Evolutionary conservation across 2,113 vertebrate genomes (phyloP), one percentile per base, ranked within the genome.

Genomic region (Merops nubicus): DNA sequence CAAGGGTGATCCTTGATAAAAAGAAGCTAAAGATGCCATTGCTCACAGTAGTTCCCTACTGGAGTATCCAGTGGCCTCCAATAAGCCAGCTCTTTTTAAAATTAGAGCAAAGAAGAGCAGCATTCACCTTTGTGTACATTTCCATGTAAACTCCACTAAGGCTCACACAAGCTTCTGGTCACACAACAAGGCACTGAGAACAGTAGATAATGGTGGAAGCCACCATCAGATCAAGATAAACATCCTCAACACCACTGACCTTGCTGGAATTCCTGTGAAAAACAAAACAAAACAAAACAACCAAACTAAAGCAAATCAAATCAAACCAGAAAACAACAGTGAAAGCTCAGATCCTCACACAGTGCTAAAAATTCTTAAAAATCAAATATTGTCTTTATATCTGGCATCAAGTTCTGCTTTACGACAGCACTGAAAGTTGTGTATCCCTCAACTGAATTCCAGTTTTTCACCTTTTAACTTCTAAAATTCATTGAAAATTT

Each of bases 231-330:
- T 38, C 1, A 2, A 77, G 19, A 36, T 26, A 51, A 88, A 15
- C 2, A 15, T n/a, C 14, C 5, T 62, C 53, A 29, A 3, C 26
- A 21, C 0, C 59, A 68, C n/a, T 33, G 28, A 40, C 15, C 3
- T 54, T 36, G 42, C 8, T 34, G 4, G 0, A 74, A 65, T 12
- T 73, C 3, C 8, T 81, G 15, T 26, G 4, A 60, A 74, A 77
- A 4, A 13, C 36, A 12, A 63, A 38, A 28, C 4, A 48, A 16
- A 10, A 8, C 0, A 2, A n/a, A n/a, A n/a, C n/a, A n/a, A n/a
- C n/a, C n/a, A n/a, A n/a, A n/a, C n/a, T n/a, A n/a, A n/a, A n/a
- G n/a, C n/a, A n/a, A n/a, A n/a, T n/a, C n/a, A n/a, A n/a, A n/a
- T n/a, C n/a, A n/a, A n/a, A n/a, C n/a, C n/a, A n/a, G n/a, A n/a